Evolutionary conservation across 2,888 invertebrate genomes (phyloP).

Genomic region (Idaea aversata): DNA sequence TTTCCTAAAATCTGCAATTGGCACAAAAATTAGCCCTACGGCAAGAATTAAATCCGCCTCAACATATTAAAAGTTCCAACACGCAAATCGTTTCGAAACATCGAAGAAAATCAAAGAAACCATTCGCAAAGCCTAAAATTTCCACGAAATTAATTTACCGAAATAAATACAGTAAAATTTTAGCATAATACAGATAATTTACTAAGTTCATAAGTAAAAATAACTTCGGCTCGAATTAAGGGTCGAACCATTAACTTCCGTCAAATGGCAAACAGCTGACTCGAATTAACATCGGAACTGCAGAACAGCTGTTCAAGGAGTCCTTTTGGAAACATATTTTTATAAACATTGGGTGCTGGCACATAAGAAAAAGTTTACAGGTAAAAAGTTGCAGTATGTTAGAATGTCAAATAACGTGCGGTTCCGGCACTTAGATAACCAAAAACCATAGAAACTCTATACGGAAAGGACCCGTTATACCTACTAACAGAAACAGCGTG

Average conservation of each 20-base stretch:
- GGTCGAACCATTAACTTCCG: background rate
- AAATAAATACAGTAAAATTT: background rate
- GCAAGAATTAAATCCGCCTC: background rate
- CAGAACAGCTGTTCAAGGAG: background rate
- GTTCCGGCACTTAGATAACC: too few relatives aligned
- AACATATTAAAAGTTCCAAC: background rate
- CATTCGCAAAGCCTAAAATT: background rate
- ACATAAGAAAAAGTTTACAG: background rate
- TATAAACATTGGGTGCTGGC: background rate
- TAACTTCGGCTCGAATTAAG: background rate
- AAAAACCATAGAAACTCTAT: too few relatives aligned
- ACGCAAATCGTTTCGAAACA: background rate
- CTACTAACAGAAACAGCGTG: too few relatives aligned
- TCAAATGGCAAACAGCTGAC: background rate
- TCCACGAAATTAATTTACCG: background rate
- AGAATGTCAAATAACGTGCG: too few relatives aligned
- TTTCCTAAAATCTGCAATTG: background rate
- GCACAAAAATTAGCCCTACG: too few relatives aligned
- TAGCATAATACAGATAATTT: background rate
- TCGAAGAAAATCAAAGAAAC: background rate
- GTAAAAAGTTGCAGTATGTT: slow-evolving; percentile 13
- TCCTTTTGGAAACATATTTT: background rate
- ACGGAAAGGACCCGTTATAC: too few relatives aligned
- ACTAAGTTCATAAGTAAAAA: slow-evolving; percentile 1
- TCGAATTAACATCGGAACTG: background rate